Base-by-base conservation (phyloP, 2,113 vertebrate genomes). In the Ardeotis arabs region DNA sequence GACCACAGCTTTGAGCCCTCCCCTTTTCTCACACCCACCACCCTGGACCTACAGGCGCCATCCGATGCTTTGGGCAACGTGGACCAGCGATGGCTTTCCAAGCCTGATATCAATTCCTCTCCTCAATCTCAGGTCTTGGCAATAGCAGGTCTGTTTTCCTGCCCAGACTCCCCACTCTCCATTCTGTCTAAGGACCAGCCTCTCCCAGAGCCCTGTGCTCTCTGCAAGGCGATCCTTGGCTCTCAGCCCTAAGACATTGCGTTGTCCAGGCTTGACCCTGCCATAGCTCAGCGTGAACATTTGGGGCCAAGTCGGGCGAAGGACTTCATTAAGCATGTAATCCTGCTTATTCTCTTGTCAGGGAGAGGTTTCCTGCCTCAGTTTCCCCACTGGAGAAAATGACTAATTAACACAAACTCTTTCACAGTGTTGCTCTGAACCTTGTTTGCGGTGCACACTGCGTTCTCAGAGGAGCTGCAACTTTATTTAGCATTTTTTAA, bases 371-470 rank as follows among this genome's bases (percentile, higher is more conserved):
- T 31, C 1, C 0, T 91, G 86, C 76, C 76, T 84, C 76, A 58
- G 86, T 89, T 89, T 92, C 69, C 76, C 49, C 39, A 3, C 24
- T 39, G 70, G 12, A 79, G 29, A 74, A 74, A 13, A 41, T 11
- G 10, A 14, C 33, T 70, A 44, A 72, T 52, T 9, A 10, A 33
- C 19, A 67, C 7, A 14, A 80, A 15, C 50, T 63, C 47, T 24
- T 56, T 27, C 68, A 19, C 11, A 39, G 47, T 1, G 4, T 1
- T 88, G 64, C 5, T 72, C 39, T 45, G 76, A 78, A 8, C 35
- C 10, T 45, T 68, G 29, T 52, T 72, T 39, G 60, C 52, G 76
- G 41, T 0, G 0, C 3, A 24, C 24, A 1, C 22, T 66, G 73
- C 15, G 29, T 45, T 93, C 86, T 90, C 80, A 92, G 80, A 72